phyloP scores from a whole-genome alignment of 1,140 invertebrate species.

The Ceratina australensis region DNA sequence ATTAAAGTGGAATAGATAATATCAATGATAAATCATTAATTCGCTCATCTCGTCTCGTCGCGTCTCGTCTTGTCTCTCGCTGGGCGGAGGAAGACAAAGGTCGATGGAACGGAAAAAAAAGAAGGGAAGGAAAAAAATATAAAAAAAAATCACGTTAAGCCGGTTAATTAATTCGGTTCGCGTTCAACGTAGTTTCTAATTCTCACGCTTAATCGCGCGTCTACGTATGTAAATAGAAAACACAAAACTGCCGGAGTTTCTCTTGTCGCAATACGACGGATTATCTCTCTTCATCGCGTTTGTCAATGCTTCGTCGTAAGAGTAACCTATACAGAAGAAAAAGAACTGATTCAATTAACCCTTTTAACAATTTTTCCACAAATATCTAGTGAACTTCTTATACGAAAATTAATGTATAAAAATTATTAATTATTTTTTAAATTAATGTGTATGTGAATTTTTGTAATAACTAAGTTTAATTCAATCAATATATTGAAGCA shows the following conservation, averaged over 20 bases:
- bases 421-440: no score
- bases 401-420: no score
- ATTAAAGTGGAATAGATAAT: constrained; percentile 57
- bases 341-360: no score
- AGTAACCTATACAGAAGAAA: neutral
- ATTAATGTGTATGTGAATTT: no score
- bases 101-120: constrained; percentile 27
- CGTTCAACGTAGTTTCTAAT: constrained; percentile 59
- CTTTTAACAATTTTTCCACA: no score
- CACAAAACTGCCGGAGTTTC: constrained; percentile 54
- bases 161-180: constrained; percentile 63
- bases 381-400: no score
- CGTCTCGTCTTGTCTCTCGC: neutral
- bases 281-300: constrained; percentile 24
- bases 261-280: constrained; percentile 40
- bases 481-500: no score
- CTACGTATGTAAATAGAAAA: constrained; percentile 57
- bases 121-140: constrained; percentile 13
- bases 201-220: constrained; percentile 58
- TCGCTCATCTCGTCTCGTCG: constrained; percentile 25
- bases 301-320: constrained; percentile 25
- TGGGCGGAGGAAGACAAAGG: constrained; percentile 26
- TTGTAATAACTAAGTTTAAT: no score
- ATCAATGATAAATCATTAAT: constrained; percentile 65
- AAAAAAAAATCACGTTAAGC: constrained; percentile 37